A percentile compares a stretch with the other conserved stretches of the same genome.
Evolutionary conservation across 2,888 invertebrate genomes (phyloP).

Genomic region (Eupithecia exiguata): DNA sequence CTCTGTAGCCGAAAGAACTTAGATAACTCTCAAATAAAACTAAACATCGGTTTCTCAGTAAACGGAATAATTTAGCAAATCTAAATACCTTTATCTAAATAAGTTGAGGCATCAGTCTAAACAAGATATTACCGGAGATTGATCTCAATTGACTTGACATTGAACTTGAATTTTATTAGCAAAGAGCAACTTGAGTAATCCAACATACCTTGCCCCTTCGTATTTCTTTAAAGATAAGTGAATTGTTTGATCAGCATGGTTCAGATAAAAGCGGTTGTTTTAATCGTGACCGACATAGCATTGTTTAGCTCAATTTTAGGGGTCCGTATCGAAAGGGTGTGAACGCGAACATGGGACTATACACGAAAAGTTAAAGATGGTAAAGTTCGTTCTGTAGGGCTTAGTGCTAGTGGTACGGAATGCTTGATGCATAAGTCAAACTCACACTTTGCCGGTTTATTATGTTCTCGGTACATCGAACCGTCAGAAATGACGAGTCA

Average conservation of each 20-base stretch:
- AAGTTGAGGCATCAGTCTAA: not conserved
- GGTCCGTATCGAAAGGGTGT: not conserved
- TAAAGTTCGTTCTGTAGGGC: not conserved
- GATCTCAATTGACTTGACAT: slow-evolving; percentile 58
- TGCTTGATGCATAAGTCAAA: not conserved
- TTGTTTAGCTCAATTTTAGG: slow-evolving; percentile 64
- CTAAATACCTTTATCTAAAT: not conserved
- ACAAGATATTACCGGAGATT: slow-evolving; percentile 21
- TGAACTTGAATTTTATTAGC: slow-evolving; percentile 65
- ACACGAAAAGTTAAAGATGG: not conserved
- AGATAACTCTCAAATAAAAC: not conserved
- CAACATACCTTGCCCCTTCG: slow-evolving; percentile 48
- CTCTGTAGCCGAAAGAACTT: too few relatives aligned
- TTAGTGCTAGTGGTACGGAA: not conserved
- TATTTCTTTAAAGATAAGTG: slow-evolving; percentile 26
- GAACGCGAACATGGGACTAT: not conserved
- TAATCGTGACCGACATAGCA: slow-evolving; percentile 63
- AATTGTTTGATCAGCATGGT: slow-evolving; percentile 36
- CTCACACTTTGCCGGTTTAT: not conserved
- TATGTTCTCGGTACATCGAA: slow-evolving; percentile 62
- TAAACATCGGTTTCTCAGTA: not conserved
- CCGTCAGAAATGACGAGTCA: slow-evolving; percentile 76
- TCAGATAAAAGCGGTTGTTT: slow-evolving; percentile 50
- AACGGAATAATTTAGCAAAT: not conserved
- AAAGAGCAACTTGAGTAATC: slow-evolving; percentile 50